These are phyloP conservation scores for Aethina tumida DNA, from an alignment of 1,140 invertebrate genomes.

Conservation along the genomic window DNA sequence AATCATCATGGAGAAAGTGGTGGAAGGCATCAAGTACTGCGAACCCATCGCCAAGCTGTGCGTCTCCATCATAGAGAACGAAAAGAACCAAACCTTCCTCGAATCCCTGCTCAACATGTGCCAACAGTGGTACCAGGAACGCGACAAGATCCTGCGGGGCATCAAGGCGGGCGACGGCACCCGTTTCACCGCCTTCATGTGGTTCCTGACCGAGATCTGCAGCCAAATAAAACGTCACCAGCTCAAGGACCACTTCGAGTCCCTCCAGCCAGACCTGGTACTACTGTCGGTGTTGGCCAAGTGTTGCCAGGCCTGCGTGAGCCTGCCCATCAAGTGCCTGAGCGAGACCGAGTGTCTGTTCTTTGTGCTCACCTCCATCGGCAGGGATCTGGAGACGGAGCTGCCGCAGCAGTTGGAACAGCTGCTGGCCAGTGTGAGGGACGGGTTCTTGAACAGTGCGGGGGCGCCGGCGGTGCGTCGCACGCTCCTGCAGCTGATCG, in stretches of 20 bases:
- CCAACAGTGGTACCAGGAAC: constrained; percentile 81
- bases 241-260: constrained; percentile 52
- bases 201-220: constrained; percentile 82
- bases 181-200: constrained; percentile 73
- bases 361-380: constrained; percentile 75
- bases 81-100: constrained; percentile 76
- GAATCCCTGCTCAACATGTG: constrained; percentile 81
- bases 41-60: constrained; percentile 71
- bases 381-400: constrained; percentile 73
- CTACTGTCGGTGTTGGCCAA: constrained; percentile 71
- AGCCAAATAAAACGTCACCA: constrained; percentile 71
- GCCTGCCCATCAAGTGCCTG: constrained; percentile 64
- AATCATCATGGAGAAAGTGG: constrained; percentile 64
- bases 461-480: constrained; percentile 57
- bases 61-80: constrained; percentile 75
- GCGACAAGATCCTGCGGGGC: constrained; percentile 49
- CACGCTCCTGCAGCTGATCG: constrained; percentile 78
- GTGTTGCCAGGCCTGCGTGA: constrained; percentile 74
- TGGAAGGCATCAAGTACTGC: constrained; percentile 67
- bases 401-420: constrained; percentile 66
- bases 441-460: constrained; percentile 67
- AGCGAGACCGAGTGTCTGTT: constrained; percentile 78
- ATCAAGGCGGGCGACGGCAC: constrained; percentile 47
- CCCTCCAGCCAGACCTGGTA: constrained; percentile 59
- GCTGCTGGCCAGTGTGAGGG: constrained; percentile 65